Conservation (phyloP, 2,797 vertebrate species). For the Malacoraja senta region DNA sequence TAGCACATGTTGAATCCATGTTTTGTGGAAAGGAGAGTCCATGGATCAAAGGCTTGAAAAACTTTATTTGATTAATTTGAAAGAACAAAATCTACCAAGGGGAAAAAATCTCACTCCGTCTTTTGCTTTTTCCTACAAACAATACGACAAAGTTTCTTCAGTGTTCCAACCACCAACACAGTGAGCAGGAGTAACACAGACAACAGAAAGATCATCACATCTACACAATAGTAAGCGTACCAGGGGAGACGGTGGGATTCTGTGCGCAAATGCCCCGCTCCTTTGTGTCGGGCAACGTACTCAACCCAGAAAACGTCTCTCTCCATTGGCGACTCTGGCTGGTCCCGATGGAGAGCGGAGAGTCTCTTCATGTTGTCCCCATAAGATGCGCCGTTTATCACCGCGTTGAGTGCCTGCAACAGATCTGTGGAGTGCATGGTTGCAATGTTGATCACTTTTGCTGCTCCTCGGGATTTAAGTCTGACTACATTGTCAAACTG, state of each 20-base stretch:
- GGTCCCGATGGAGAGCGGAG: slow-evolving; percentile 22
- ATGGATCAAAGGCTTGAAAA: neutral
- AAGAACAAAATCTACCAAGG: neutral
- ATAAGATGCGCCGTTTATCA: neutral
- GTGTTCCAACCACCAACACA: slow-evolving; percentile 59
- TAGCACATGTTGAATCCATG: too few relatives aligned
- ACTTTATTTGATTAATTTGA: neutral
- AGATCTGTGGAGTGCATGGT: neutral
- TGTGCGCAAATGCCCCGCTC: neutral
- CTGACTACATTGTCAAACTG: slow-evolving; percentile 43
- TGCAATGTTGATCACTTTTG: neutral
- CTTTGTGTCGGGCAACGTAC: slow-evolving; percentile 18
- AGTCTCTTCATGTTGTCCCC: slow-evolving; percentile 11
- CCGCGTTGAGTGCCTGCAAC: neutral
- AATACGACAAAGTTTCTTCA: too few relatives aligned
- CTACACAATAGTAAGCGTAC: neutral
- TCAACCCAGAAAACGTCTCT: slow-evolving; percentile 30
- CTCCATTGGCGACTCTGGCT: neutral
- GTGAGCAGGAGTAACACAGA: too few relatives aligned
- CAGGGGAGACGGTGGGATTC: neutral
- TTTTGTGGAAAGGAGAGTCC: neutral
- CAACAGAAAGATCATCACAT: too few relatives aligned
- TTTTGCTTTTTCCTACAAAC: too few relatives aligned
- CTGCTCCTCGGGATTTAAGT: slow-evolving; percentile 3
- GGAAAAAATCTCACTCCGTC: neutral